Percentiles rank a stretch among this genome's conserved stretches.
Evolutionary conservation across 2,797 vertebrate genomes (phyloP).

Genomic region (Acanthopagrus latus): DNA sequence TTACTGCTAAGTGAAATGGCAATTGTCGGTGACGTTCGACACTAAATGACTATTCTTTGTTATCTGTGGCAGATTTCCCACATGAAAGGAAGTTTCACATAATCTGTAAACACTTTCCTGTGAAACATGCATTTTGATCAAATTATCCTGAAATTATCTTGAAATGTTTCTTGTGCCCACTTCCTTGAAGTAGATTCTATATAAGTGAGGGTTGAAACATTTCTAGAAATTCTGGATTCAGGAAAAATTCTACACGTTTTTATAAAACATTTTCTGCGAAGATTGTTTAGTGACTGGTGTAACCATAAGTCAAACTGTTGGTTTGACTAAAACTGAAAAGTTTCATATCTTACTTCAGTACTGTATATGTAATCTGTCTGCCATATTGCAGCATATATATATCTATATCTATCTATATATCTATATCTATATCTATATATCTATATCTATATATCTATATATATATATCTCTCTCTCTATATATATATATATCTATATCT

Average conservation of each 20-base stretch:
- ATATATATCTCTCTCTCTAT: background rate
- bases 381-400: background rate
- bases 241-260: background rate
- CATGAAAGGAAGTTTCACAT: slow-evolving; percentile 1
- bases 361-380: background rate
- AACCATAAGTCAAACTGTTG: no score
- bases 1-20: slow-evolving; percentile 19
- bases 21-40: slow-evolving; percentile 9
- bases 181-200: background rate
- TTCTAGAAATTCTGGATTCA: background rate
- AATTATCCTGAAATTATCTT: background rate
- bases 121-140: background rate
- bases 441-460: no score
- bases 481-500: slow-evolving; percentile 7
- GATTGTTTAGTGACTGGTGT: background rate
- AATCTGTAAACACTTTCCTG: background rate
- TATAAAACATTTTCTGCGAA: background rate
- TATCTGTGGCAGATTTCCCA: slow-evolving; percentile 15
- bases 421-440: no score
- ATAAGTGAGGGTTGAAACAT: background rate
- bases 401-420: no score
- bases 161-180: background rate
- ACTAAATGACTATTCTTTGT: slow-evolving; percentile 15
- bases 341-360: background rate
- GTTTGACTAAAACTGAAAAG: background rate